Evolutionary conservation across 2,888 invertebrate genomes (phyloP).

Genomic region (Rhogogaster chlorosoma): DNA sequence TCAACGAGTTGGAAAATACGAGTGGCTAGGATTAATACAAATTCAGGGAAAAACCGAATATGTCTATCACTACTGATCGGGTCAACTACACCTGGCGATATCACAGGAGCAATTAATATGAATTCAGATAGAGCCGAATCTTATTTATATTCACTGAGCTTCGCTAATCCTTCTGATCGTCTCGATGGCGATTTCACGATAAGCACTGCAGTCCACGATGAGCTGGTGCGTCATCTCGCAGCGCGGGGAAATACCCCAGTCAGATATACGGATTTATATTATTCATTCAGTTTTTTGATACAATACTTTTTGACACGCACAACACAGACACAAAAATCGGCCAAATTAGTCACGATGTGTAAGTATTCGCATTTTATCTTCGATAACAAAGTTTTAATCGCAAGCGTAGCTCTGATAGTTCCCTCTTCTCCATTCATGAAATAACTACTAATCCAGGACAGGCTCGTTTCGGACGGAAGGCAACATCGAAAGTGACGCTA

Average conservation of each 20-base stretch:
- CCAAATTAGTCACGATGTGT: not conserved
- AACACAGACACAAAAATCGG: not conserved
- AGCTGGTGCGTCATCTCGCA: not conserved
- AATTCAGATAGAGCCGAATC: not conserved
- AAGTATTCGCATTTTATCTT: not conserved
- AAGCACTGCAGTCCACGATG: not conserved
- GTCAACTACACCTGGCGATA: not conserved
- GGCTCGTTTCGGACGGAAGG: not conserved
- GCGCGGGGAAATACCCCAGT: not conserved
- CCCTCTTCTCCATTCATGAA: not conserved
- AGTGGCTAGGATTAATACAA: not conserved
- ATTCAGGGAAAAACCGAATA: not conserved
- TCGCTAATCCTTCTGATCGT: not conserved
- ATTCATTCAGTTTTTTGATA: not conserved
- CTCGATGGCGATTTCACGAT: not conserved
- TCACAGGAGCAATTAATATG: not conserved
- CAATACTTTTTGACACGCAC: too few relatives aligned
- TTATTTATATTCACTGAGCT: not conserved
- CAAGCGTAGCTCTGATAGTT: not conserved
- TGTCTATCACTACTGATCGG: not conserved
- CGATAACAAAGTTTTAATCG: not conserved
- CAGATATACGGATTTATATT: not conserved
- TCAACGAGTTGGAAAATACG: not conserved
- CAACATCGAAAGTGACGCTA: not conserved
- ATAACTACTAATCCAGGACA: not conserved